Conservation (phyloP, 2,113 vertebrate species). For the Rhea americana region DNA sequence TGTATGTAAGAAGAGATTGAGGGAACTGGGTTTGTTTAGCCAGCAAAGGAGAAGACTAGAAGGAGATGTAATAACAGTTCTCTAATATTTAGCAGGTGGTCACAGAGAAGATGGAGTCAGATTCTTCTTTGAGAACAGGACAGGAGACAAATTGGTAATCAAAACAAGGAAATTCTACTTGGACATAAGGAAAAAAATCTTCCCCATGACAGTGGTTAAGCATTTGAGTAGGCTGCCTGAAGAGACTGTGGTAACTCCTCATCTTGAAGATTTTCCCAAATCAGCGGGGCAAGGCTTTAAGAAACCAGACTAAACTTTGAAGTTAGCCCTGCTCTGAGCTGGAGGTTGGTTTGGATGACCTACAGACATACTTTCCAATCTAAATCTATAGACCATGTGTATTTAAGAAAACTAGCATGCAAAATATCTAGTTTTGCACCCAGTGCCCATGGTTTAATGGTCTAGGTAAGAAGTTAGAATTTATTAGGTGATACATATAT, state of each 20-base stretch:
- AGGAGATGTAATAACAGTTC: neutral
- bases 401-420: neutral
- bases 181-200: neutral
- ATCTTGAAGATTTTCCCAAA: neutral
- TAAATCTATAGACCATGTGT: neutral
- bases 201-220: accelerated
- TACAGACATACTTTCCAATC: neutral
- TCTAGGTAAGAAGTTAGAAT: neutral
- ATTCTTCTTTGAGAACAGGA: neutral
- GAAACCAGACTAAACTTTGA: neutral
- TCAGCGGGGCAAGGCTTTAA: neutral
- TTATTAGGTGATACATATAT: neutral
- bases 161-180: neutral
- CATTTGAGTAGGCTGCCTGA: neutral
- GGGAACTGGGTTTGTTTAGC: neutral
- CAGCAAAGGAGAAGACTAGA: neutral
- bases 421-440: neutral
- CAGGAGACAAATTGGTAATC: neutral
- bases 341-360: neutral
- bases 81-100: neutral
- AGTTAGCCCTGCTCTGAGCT: neutral
- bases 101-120: neutral
- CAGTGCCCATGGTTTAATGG: neutral
- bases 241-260: neutral
- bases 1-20: neutral